Percentiles rank a stretch among this genome's conserved stretches.
These are phyloP conservation scores for Hipposideros armiger DNA, from an alignment of 2,113 vertebrate species.

Conservation along the genomic window DNA sequence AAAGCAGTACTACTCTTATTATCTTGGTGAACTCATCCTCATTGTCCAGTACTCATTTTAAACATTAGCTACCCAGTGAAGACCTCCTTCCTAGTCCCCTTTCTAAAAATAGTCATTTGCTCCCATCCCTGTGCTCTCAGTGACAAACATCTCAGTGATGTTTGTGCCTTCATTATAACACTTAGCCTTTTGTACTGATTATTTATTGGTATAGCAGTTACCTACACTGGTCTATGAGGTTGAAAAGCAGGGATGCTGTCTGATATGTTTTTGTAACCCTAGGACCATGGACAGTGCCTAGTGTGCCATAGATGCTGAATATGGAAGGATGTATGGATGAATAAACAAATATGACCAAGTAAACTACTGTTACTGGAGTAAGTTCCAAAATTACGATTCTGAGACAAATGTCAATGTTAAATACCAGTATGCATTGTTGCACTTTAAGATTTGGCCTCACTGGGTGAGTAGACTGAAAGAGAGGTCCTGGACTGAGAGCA, in stretches of 20 bases:
- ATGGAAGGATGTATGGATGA: not conserved
- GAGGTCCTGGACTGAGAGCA: not conserved
- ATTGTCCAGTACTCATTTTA: not conserved
- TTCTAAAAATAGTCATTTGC: not conserved
- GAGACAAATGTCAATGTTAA: not conserved
- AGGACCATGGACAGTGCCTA: not conserved
- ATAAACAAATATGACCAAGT: not conserved
- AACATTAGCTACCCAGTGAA: not conserved
- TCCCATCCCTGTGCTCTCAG: not conserved
- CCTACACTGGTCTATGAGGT: not conserved
- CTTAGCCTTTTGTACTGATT: not conserved
- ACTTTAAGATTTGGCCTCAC: not conserved
- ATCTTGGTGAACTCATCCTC: not conserved
- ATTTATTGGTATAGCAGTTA: not conserved
- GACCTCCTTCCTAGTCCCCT: not conserved
- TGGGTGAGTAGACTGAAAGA: not conserved
- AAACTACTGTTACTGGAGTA: not conserved
- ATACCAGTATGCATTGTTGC: not conserved
- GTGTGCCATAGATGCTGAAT: not conserved
- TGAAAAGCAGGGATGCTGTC: conserved; percentile 4
- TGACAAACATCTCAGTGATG: not conserved
- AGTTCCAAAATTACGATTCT: not conserved
- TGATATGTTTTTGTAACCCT: not conserved
- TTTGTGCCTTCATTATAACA: not conserved
- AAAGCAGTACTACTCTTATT: not conserved